Evolutionary conservation across 2,888 invertebrate species (phyloP).

Genomic region (Allacma fusca): DNA sequence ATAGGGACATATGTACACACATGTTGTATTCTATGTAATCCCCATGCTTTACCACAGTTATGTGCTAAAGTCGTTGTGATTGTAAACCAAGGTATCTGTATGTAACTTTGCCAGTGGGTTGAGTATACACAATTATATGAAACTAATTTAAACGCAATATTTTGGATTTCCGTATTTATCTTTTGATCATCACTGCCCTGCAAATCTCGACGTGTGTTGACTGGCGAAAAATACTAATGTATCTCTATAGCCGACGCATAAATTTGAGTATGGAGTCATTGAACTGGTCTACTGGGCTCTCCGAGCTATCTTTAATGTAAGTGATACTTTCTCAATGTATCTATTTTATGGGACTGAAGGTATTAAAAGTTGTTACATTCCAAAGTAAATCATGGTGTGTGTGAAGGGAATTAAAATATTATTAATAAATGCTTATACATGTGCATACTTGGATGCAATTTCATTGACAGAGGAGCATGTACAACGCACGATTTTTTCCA

Average conservation of each 20-base stretch:
- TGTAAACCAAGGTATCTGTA: too few relatives aligned
- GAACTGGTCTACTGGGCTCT: conserved; percentile 60
- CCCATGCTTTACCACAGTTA: too few relatives aligned
- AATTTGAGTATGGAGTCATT: conserved; percentile 59
- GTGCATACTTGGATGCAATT: too few relatives aligned
- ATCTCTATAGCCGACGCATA: conserved; percentile 51
- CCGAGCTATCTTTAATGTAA: conserved; percentile 63
- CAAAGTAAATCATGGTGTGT: background rate
- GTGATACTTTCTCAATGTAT: conserved; percentile 46
- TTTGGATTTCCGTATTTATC: conserved; percentile 30
- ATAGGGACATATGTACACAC: too few relatives aligned
- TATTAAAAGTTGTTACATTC: background rate
- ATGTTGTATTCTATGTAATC: too few relatives aligned
- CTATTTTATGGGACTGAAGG: conserved; percentile 8
- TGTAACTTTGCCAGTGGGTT: too few relatives aligned
- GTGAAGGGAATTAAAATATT: background rate
- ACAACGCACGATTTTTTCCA: too few relatives aligned
- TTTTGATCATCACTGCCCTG: background rate
- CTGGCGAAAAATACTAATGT: background rate
- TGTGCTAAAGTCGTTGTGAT: too few relatives aligned
- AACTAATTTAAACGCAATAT: conserved; percentile 19
- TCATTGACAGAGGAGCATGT: too few relatives aligned
- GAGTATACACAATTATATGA: background rate
- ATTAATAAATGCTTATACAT: too few relatives aligned
- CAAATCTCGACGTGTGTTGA: background rate